Base-by-base conservation (phyloP, 2,797 vertebrate genomes). In the Avahi laniger region DNA sequence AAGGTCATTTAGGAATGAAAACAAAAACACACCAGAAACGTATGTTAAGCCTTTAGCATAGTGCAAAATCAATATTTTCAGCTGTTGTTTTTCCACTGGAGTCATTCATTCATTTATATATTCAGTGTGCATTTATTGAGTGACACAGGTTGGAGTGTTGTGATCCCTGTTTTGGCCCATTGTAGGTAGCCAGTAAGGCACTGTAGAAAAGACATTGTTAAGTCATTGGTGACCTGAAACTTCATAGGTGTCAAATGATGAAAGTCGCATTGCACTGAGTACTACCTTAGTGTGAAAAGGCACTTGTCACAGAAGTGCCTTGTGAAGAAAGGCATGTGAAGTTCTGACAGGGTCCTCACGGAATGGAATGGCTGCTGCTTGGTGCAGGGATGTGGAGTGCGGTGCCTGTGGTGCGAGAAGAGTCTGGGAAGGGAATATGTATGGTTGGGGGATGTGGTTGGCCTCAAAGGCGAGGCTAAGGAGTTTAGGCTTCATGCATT, bases 231-330 rank as follows among this genome's bases (percentile, higher is more conserved):
- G 48, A 88, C n/a, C 52, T 2, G 5, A 63, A 88, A 70, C 48
- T n/a, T 35, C 52, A 7, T 15, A 38, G 28, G 22, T 79, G n/a
- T 86, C 50, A 17, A 50, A 30, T 78, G 65, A 65, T 81, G 35
- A 43, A 85, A 89, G 59, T 92, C 75, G n/a, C 83, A 52, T 70
- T 33, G 38, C 26, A 54, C 86, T 82, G 88, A 96, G 89, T 83
- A 17, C 33, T 48, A 33, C 26, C 5, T 57, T 65, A 7, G 57
- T 35, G 48, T 94, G 75, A 92, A 79, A 89, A 83, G 20, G 14
- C 78, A 35, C 78, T 89, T 87, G 24, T 48, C 70, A 75, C n/a
- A 7, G 35, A 87, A 76, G 38, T 28, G 12, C 69, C 41, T 38
- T 13, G 35, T 48, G 38, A 38, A 89, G 63, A 72, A 75, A 33